Conservation (phyloP, 1,140 invertebrate genomes). For the Zaprionus capensis region DNA sequence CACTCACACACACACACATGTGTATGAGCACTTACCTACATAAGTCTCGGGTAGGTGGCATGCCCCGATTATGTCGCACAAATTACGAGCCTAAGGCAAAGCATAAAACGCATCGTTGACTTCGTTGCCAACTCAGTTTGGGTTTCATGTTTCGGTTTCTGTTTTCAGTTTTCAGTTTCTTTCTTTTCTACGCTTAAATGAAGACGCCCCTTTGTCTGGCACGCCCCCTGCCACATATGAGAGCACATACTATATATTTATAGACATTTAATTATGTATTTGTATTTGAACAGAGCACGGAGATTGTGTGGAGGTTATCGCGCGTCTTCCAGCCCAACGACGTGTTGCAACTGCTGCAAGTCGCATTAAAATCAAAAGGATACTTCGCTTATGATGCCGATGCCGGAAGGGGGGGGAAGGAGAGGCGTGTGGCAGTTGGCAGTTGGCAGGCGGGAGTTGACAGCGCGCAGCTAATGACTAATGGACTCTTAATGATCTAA, state of each 20-base stretch:
- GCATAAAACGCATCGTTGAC: conserved; percentile 63
- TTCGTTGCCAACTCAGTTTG: conserved; percentile 31
- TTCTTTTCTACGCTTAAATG: conserved; percentile 60
- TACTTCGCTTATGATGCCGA: conserved; percentile 60
- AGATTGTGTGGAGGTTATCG: conserved; percentile 1
- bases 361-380: conserved; percentile 76
- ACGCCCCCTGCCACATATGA: not conserved
- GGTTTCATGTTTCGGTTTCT: conserved; percentile 31
- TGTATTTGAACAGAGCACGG: conserved; percentile 1
- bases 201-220: not conserved
- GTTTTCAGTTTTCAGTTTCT: conserved; percentile 57
- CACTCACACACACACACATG: not conserved
- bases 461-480: conserved; percentile 73
- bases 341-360: conserved; percentile 14
- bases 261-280: conserved; percentile 68
- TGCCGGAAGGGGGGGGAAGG: not conserved
- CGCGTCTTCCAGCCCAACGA: conserved; percentile 12
- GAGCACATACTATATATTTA: not conserved
- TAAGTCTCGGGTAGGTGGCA: conserved; percentile 1
- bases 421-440: conserved; percentile 4
- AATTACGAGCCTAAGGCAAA: conserved; percentile 46
- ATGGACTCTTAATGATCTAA: conserved; percentile 82
- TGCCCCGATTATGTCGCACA: conserved; percentile 61
- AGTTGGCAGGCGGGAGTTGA: conserved; percentile 13
- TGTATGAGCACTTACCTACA: too few species aligned